Evolutionary conservation across 2,888 invertebrate species (phyloP), one percentile per base, ranked within the genome.

Genomic region (Colostygia pectinataria): DNA sequence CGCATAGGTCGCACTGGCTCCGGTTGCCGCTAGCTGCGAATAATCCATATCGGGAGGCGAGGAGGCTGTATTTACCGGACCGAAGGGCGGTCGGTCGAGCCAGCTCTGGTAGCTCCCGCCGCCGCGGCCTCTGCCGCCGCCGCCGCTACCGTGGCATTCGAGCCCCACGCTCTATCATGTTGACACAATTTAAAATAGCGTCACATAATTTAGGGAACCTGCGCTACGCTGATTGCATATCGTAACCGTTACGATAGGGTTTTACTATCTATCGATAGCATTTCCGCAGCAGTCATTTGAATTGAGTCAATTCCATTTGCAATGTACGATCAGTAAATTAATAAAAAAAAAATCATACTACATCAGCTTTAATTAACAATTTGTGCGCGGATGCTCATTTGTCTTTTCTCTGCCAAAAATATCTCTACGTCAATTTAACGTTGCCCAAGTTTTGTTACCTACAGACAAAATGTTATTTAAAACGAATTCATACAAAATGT

Each of bases 31-130:
- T 77, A 70, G 74, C 75, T 67, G 71, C 83, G 84, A 88, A 87
- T 88, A 88, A 89, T 89, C 89, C 84, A 89, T 87, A 89, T 81
- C 73, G 83, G 74, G 81, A 76, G 77, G 78, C 79, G 80, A 76
- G 83, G 83, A 83, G 85, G 86, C 83, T 83, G 84, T 85, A 77
- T 82, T 83, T 81, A 84, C 85, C 80, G 87, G 88, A 86, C 84
- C 81, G 78, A 72, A 80, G 85, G 82, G 83, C 82, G 83, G 77
- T 71, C 80, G 81, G 77, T 70, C 80, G 80, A 77, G 75, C 80
- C 71, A 77, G 77, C 79, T 75, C 65, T 68, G 69, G 70, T 74
- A 73, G 77, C 74, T 68, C 71, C 68, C 72, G 74, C 73, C 69
- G 74, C 73, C 64, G 64, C 65, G 65, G 66, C 61, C 62, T n/a